These are phyloP conservation scores for Chaetodon auriga DNA, from an alignment of 2,113 vertebrate species.

Conservation along the genomic window DNA sequence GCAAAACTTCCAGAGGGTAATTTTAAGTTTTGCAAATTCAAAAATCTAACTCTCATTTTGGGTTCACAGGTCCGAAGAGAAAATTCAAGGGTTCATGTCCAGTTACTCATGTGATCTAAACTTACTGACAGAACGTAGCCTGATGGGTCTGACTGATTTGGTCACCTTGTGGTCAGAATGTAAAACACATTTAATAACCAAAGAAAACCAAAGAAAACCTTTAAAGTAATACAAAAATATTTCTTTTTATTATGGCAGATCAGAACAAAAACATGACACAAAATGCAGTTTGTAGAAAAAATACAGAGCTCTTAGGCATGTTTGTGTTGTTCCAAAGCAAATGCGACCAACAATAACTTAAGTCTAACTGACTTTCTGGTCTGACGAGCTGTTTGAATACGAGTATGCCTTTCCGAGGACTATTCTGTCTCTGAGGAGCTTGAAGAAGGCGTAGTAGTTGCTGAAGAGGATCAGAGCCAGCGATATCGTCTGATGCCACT, in stretches of 20 bases:
- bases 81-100: too few relatives aligned
- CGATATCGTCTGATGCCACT: conserved; percentile 98
- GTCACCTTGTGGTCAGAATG: neutral
- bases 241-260: conserved; percentile 92
- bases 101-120: too few relatives aligned
- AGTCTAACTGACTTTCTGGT: conserved; percentile 92
- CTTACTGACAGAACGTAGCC: too few relatives aligned
- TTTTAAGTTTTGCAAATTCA: neutral
- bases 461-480: conserved; percentile 98
- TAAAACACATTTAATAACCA: neutral
- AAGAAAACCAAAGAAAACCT: conserved; percentile 41
- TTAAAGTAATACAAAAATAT: conserved; percentile 97
- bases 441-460: conserved; percentile 99
- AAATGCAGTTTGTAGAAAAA: conserved; percentile 94
- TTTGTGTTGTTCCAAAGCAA: conserved; percentile 72
- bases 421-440: conserved; percentile 96
- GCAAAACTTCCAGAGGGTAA: neutral
- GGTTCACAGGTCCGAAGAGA: too few relatives aligned
- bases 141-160: neutral
- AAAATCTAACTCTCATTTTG: neutral
- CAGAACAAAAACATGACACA: conserved; percentile 91
- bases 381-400: conserved; percentile 89
- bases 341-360: conserved; percentile 49
- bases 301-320: conserved; percentile 91
- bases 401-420: conserved; percentile 97